Evolutionary conservation across 2,888 invertebrate genomes (phyloP).

Genomic region (Leuctra nigra): DNA sequence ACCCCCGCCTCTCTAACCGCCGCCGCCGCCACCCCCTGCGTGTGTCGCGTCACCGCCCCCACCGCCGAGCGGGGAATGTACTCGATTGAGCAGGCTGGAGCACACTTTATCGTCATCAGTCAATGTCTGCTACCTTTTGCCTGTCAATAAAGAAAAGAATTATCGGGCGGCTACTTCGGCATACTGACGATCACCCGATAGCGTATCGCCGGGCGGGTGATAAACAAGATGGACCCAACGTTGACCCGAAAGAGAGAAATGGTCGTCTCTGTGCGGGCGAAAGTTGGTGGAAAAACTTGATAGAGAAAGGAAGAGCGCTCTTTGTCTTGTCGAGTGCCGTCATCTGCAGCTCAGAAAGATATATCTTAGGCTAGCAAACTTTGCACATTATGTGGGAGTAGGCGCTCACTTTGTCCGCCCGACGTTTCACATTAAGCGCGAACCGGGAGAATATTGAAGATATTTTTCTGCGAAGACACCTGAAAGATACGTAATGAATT

Average conservation of each 20-base stretch:
- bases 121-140: constrained; percentile 13
- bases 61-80: background rate
- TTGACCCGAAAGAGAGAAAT: too few relatives aligned
- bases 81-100: constrained; percentile 6
- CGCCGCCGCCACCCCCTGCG: too few relatives aligned
- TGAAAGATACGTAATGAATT: too few relatives aligned
- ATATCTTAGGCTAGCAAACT: constrained; percentile 4
- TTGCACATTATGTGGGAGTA: constrained; percentile 12
- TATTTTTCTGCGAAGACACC: too few relatives aligned
- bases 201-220: too few relatives aligned
- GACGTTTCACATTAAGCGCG: too few relatives aligned
- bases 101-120: constrained; percentile 15
- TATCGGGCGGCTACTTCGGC: constrained; percentile 7
- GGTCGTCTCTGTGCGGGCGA: background rate
- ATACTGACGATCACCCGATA: background rate
- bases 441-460: too few relatives aligned
- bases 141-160: constrained; percentile 14
- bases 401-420: too few relatives aligned
- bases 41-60: background rate
- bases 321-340: constrained; percentile 8
- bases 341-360: constrained; percentile 1
- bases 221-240: too few relatives aligned
- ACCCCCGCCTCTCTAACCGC: background rate
- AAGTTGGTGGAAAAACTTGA: background rate
- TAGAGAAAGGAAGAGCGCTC: constrained; percentile 1